Evolutionary conservation across 2,113 vertebrate species (phyloP).

Genomic region (Haemorhous mexicanus): DNA sequence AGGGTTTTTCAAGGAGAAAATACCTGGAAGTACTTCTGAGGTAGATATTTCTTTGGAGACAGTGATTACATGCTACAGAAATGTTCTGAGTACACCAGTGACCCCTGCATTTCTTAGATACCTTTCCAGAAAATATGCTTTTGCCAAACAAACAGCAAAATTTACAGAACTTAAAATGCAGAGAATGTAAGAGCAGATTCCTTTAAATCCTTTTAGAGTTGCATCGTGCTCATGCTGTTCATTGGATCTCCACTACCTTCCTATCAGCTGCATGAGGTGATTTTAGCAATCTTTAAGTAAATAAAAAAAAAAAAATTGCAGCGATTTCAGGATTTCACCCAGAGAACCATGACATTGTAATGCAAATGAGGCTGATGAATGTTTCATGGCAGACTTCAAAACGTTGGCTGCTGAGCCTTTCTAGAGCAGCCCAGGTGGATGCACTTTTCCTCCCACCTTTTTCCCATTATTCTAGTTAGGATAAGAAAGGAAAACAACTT

Average conservation of each 20-base stretch:
- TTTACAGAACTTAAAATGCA: neutral
- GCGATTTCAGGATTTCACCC: neutral
- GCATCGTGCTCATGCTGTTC: rapidly evolving
- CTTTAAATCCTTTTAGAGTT: neutral
- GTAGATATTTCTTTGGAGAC: neutral
- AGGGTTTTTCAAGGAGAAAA: neutral
- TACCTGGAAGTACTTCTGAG: neutral
- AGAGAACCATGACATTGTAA: neutral
- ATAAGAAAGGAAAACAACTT: neutral
- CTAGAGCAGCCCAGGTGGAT: neutral
- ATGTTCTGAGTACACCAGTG: neutral
- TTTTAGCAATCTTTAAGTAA: neutral
- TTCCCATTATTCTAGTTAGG: neutral
- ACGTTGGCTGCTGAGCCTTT: neutral
- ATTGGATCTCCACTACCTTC: neutral
- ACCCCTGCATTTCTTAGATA: neutral
- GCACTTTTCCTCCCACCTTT: neutral
- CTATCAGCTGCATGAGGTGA: neutral
- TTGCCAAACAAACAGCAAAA: neutral
- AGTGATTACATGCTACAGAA: neutral
- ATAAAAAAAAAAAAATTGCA: neutral
- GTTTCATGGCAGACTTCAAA: neutral
- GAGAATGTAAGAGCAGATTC: neutral
- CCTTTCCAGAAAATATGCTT: neutral
- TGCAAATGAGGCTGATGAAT: neutral